A percentile compares a stretch with the other conserved stretches of the same genome.
Evolutionary conservation across 2,888 invertebrate species (phyloP).

Genomic region (Pristionchus fissidentatus): DNA sequence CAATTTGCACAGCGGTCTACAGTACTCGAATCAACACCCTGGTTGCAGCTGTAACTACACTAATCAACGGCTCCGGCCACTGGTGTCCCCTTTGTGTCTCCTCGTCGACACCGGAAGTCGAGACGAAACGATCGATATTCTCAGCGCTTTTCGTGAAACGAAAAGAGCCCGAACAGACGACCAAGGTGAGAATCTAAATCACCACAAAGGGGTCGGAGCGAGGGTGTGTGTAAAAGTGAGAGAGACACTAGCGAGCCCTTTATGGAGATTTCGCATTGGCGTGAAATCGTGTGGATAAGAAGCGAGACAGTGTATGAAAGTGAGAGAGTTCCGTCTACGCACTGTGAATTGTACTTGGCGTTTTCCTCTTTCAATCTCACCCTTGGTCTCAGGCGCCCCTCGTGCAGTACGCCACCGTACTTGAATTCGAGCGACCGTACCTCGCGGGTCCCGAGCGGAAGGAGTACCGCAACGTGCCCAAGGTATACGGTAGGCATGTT

Average conservation of each 20-base stretch:
- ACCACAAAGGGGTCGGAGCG: too few species aligned
- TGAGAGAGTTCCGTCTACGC: too few species aligned
- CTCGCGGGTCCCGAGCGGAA: slow-evolving; percentile 27
- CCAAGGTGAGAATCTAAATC: too few species aligned
- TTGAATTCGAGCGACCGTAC: not conserved
- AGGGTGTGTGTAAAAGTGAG: too few species aligned
- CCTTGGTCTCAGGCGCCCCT: not conserved
- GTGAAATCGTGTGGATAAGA: too few species aligned
- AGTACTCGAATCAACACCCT: too few species aligned
- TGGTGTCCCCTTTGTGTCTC: not conserved
- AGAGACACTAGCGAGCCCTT: too few species aligned
- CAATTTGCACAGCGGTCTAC: too few species aligned
- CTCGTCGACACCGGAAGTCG: not conserved
- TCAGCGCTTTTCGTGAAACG: not conserved
- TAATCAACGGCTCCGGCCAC: slow-evolving; percentile 28
- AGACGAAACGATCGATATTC: slow-evolving; percentile 19
- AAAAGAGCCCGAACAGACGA: not conserved
- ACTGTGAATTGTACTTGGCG: too few species aligned
- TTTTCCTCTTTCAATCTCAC: too few species aligned
- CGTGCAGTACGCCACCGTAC: not conserved
- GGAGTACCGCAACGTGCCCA: not conserved
- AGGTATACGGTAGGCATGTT: slow-evolving; percentile 7
- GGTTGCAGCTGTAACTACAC: slow-evolving; percentile 21
- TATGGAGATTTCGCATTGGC: too few species aligned
- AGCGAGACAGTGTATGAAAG: too few species aligned